Evolutionary conservation across 2,113 vertebrate genomes (phyloP).

Genomic region (Dicerorhinus sumatrensis): DNA sequence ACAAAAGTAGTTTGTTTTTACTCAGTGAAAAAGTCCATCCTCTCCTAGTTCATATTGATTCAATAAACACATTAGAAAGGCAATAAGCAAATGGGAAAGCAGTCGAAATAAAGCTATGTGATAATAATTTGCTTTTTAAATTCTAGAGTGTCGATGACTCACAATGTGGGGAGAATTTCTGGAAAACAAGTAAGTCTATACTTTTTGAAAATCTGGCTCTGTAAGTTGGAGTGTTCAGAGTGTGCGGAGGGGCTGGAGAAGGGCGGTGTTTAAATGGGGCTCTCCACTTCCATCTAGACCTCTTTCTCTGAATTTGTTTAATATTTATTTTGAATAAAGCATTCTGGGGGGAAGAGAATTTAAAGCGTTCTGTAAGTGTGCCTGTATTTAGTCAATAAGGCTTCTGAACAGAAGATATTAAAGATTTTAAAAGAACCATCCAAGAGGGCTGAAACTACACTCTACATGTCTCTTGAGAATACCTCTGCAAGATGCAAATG

Average conservation of each 20-base stretch:
- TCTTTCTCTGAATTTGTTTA: background rate
- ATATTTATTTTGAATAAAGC: conserved; percentile 35
- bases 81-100: background rate
- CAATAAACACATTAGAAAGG: conserved; percentile 62
- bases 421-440: conserved; percentile 24
- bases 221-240: background rate
- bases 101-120: conserved; percentile 36
- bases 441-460: background rate
- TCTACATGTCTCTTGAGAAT: background rate
- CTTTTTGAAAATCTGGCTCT: background rate
- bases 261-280: background rate
- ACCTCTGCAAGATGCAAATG: background rate
- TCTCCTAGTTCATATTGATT: background rate
- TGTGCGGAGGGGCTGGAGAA: background rate
- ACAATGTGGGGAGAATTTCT: background rate
- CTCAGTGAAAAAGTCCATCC: background rate
- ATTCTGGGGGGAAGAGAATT: background rate
- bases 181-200: background rate
- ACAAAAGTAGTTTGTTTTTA: conserved; percentile 23
- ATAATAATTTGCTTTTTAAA: conserved; percentile 59
- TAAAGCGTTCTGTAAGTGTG: background rate
- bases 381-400: conserved; percentile 27
- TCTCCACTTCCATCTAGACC: background rate
- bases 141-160: background rate
- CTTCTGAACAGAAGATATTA: background rate